Base-by-base conservation (phyloP, 2,113 vertebrate species). In the Hylia prasina region DNA sequence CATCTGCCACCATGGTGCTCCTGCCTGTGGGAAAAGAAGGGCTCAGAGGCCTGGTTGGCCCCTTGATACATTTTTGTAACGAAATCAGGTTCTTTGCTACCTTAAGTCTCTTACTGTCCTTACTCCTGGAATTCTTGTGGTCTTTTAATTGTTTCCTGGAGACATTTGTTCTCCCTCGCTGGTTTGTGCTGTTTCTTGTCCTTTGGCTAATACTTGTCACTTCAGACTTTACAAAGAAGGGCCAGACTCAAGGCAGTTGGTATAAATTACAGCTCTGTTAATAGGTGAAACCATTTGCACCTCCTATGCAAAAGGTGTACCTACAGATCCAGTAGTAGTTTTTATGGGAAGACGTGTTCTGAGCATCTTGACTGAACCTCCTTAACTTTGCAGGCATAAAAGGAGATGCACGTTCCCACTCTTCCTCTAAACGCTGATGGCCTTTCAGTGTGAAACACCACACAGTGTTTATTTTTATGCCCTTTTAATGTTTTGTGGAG, bases 381-480 rank as follows among this genome's bases (percentile, higher is more conserved):
- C 61, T 69, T 42, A 71, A 56, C 33, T 70, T 85, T 44, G 58
- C 45, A 83, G 68, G 42, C 33, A 7, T 77, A 57, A 93, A 75
- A 87, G 25, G 23, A 76, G 50, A 54, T 39, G 31, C 51, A 64
- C 7, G 2, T 90, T 93, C 58, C 82, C 17, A 61, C 33, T 69
- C 54, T 83, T 92, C 56, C 79, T 95, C 31, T 82, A 53, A 27
- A 83, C 3, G 21, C 28, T 81, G 76, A 66, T 84, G 79, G 90
- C 15, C 56, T 95, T 94, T 89, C 90, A 92, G 79, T 94, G 88
- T 94, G 93, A 96, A 96, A 63, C 82, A 90, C 33, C 69, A 71
- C 33, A 40, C 8, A 31, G 51, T 71, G 51, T 90, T 97, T 97
- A 83, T 97, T 96, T 97, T 96, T 95, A 85, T 73, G 85, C 51